Evolutionary conservation across 2,888 invertebrate species (phyloP).

Genomic region (Patella pellucida): DNA sequence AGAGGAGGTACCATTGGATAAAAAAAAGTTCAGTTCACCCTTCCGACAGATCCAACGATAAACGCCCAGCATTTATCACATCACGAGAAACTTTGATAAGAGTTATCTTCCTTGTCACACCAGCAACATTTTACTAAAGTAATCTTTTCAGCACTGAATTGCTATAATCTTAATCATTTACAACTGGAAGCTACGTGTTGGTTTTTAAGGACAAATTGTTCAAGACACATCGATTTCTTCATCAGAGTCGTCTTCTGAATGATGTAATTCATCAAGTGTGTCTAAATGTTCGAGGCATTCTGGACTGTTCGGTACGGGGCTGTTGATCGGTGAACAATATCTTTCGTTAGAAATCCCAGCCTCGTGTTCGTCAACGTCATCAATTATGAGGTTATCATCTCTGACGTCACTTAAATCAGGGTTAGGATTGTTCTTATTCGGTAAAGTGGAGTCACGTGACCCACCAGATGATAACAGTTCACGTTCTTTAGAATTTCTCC

Average conservation of each 20-base stretch:
- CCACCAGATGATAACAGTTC: conserved; percentile 94
- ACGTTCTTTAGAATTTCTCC: conserved; percentile 97
- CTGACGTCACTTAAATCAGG: conserved; percentile 87
- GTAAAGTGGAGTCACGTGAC: conserved; percentile 93
- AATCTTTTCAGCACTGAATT: too few species aligned
- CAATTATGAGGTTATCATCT: conserved; percentile 40
- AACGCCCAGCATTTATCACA: too few species aligned
- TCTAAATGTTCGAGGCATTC: conserved; percentile 28
- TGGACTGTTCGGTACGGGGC: conserved; percentile 30
- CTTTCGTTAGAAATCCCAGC: background rate
- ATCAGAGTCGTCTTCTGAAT: conserved; percentile 54
- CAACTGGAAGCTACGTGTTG: background rate
- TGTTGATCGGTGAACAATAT: conserved; percentile 26
- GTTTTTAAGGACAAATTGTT: background rate
- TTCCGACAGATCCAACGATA: too few species aligned
- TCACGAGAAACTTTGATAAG: too few species aligned
- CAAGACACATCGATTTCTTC: conserved; percentile 63
- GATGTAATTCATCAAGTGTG: conserved; percentile 38
- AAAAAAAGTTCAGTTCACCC: too few species aligned
- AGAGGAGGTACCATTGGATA: too few species aligned
- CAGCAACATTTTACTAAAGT: too few species aligned
- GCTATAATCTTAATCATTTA: background rate
- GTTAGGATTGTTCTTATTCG: conserved; percentile 96
- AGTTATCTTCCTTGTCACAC: too few species aligned
- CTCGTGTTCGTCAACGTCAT: conserved; percentile 25